A percentile compares a stretch with the other conserved stretches of the same genome.
These are phyloP conservation scores for Lacanobia oleracea DNA, from an alignment of 2,888 invertebrate species.

Conservation along the genomic window DNA sequence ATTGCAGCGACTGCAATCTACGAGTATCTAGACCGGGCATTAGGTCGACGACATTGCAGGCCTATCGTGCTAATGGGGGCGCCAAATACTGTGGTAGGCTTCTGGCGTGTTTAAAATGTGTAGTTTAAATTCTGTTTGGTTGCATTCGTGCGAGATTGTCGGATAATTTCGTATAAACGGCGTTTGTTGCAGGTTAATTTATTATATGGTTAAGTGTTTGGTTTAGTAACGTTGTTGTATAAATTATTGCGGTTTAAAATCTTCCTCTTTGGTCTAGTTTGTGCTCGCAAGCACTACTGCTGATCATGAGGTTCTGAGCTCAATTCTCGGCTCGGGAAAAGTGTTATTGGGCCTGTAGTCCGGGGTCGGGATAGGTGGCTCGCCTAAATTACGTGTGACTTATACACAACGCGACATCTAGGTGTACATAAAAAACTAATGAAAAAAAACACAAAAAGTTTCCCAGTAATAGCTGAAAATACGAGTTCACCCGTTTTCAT, in stretches of 20 bases:
- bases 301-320: too few species aligned
- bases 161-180: conserved; percentile 17
- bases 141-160: conserved; percentile 32
- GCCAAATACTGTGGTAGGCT: conserved; percentile 28
- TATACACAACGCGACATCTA: too few species aligned
- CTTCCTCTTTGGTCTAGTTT: too few species aligned
- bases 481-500: neutral
- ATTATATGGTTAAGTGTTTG: conserved; percentile 1
- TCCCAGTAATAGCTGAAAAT: neutral
- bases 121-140: conserved; percentile 37
- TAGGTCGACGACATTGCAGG: conserved; percentile 58
- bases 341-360: neutral
- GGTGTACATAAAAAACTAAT: neutral
- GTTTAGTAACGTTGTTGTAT: neutral
- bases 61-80: conserved; percentile 48
- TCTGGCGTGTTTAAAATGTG: conserved; percentile 23
- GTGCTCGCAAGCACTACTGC: too few species aligned
- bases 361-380: too few species aligned
- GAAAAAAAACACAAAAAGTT: neutral
- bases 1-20: conserved; percentile 56
- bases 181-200: conserved; percentile 14
- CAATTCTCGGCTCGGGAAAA: too few species aligned
- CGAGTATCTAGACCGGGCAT: conserved; percentile 36
- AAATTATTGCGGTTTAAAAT: too few species aligned
- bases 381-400: too few species aligned